A percentile compares a stretch with the other conserved stretches of the same genome.
Evolutionary conservation across 2,113 vertebrate species (phyloP).

Genomic region (Crotalus helleri): DNA sequence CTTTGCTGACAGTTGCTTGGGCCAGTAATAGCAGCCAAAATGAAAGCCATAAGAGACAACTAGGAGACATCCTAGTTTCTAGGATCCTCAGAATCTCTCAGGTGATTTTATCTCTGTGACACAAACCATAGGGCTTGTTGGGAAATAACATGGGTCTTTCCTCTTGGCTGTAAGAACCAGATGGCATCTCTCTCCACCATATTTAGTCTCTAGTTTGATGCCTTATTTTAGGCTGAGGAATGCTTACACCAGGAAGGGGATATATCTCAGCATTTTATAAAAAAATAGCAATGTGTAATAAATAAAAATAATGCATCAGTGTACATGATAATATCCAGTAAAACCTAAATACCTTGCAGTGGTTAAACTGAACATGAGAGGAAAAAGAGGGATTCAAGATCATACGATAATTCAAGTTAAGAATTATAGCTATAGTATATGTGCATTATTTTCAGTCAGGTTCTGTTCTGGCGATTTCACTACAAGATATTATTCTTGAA

Average conservation of each 20-base stretch:
- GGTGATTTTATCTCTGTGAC: fast-evolving
- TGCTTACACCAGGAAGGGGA: background rate
- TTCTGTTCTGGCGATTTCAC: background rate
- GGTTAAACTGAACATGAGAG: background rate
- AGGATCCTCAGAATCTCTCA: background rate
- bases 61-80: too few relatives aligned
- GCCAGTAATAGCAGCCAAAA: background rate
- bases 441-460: background rate
- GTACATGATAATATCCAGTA: background rate
- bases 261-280: background rate
- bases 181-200: background rate
- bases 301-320: background rate
- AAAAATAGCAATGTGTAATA: background rate
- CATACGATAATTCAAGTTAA: background rate
- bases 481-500: background rate
- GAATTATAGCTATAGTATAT: background rate
- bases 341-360: background rate
- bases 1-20: fast-evolving
- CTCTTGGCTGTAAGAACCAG: background rate
- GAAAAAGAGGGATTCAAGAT: background rate
- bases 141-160: background rate
- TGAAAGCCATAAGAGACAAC: fast-evolving
- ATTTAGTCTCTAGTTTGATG: background rate
- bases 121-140: background rate
- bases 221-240: background rate